Conservation (phyloP, 2,113 vertebrate genomes). For the Picathartes gymnocephalus region DNA sequence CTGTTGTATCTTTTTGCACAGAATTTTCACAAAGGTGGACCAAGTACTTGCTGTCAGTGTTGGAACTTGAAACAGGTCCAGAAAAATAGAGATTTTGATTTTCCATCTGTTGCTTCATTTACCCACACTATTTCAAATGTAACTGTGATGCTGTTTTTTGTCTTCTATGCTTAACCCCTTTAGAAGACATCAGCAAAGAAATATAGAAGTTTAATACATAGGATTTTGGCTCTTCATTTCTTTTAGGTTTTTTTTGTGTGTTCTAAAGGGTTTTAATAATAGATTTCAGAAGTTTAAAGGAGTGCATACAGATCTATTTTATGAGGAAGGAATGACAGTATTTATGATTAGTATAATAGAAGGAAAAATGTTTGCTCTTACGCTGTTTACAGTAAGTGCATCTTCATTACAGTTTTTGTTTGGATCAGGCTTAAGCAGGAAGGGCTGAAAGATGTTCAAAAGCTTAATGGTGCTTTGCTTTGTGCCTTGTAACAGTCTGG, state of each 20-base stretch:
- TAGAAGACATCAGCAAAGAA: neutral
- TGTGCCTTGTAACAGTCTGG: neutral
- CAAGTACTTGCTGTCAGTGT: neutral
- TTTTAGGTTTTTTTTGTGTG: neutral
- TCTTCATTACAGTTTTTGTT: neutral
- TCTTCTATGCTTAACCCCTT: neutral
- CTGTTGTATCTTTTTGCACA: neutral
- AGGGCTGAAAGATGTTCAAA: neutral
- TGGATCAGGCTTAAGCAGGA: neutral
- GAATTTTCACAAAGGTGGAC: neutral
- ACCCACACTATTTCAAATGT: neutral
- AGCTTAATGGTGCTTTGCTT: neutral
- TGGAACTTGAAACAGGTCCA: slow-evolving; percentile 19
- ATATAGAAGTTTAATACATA: neutral
- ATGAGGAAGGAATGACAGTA: neutral
- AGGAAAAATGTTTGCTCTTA: neutral
- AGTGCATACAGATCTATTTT: neutral
- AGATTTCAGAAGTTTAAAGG: neutral
- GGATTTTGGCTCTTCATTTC: neutral
- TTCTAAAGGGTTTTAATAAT: neutral
- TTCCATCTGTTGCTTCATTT: slow-evolving; percentile 51
- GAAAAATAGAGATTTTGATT: slow-evolving; percentile 3
- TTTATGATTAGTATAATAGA: neutral
- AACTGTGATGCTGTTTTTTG: neutral
- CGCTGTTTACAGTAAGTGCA: neutral